Percentiles rank a stretch among this genome's conserved stretches.
These are phyloP conservation scores for Platycheirus rosarum DNA, from an alignment of 2,888 invertebrate species.

Conservation along the genomic window DNA sequence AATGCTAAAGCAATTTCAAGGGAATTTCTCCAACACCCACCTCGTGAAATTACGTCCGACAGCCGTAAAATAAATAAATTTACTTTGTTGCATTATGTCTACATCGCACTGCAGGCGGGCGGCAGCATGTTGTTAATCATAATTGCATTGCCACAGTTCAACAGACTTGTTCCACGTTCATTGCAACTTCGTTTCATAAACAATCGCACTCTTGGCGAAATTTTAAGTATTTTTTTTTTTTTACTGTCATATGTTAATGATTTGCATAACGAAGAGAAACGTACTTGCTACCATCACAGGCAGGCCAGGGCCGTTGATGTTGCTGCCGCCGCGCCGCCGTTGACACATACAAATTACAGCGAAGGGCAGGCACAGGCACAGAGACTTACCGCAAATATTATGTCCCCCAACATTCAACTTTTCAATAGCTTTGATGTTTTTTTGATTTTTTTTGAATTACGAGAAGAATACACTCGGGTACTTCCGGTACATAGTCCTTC, in stretches of 20 bases:
- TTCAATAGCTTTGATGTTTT: constrained; percentile 30
- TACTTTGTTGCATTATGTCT: constrained; percentile 40
- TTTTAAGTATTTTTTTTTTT: constrained; percentile 7
- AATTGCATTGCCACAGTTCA: constrained; percentile 64
- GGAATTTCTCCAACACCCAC: constrained; percentile 13
- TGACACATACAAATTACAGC: constrained; percentile 42
- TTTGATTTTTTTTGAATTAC: constrained; percentile 53
- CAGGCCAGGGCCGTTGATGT: constrained; percentile 8
- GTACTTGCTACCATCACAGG: neutral
- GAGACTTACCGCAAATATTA: too few relatives aligned
- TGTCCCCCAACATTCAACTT: constrained; percentile 46
- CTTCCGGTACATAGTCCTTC: constrained; percentile 57
- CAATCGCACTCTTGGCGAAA: constrained; percentile 42
- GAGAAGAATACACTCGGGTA: constrained; percentile 44
- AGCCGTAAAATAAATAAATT: constrained; percentile 22
- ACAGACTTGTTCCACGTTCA: constrained; percentile 58
- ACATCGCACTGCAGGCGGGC: constrained; percentile 18
- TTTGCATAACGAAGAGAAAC: constrained; percentile 47
- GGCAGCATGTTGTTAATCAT: constrained; percentile 55
- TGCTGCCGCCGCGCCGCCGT: too few relatives aligned
- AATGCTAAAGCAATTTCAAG: neutral
- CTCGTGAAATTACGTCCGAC: constrained; percentile 5
- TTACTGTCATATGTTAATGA: constrained; percentile 25
- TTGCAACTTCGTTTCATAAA: constrained; percentile 40
- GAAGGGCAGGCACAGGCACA: constrained; percentile 50